These are phyloP conservation scores for Atta texana DNA, from an alignment of 1,140 invertebrate genomes.

Conservation along the genomic window DNA sequence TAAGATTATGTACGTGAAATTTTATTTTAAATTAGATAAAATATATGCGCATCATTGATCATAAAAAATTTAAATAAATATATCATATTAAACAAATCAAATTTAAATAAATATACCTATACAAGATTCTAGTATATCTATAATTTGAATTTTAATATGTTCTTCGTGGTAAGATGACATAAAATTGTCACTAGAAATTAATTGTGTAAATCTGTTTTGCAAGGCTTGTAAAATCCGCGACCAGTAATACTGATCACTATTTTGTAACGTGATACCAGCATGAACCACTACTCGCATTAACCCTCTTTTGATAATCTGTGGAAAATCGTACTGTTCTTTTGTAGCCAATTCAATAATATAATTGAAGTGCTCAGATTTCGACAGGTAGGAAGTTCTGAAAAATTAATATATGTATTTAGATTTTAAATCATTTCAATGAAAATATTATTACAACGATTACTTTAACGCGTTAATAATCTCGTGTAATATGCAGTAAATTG, in stretches of 20 bases:
- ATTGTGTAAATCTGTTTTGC: slow-evolving; percentile 87
- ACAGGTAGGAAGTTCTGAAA: slow-evolving; percentile 76
- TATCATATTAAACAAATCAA: neutral
- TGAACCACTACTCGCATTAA: slow-evolving; percentile 87
- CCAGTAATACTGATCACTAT: slow-evolving; percentile 85
- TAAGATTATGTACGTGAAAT: neutral
- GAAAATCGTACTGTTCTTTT: slow-evolving; percentile 85
- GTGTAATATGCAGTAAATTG: slow-evolving; percentile 13
- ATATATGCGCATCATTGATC: slow-evolving; percentile 16
- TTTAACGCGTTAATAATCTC: slow-evolving; percentile 19
- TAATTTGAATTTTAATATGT: slow-evolving; percentile 88
- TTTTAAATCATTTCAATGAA: slow-evolving; percentile 11
- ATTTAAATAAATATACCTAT: slow-evolving; percentile 84
- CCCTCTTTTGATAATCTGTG: slow-evolving; percentile 85
- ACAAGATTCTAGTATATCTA: slow-evolving; percentile 89
- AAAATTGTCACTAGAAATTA: slow-evolving; percentile 88
- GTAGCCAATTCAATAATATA: slow-evolving; percentile 84
- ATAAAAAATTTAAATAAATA: slow-evolving; percentile 19
- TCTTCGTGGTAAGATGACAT: slow-evolving; percentile 87
- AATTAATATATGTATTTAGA: slow-evolving; percentile 8
- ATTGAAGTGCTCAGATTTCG: slow-evolving; percentile 80
- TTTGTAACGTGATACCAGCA: slow-evolving; percentile 83
- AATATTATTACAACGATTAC: slow-evolving; percentile 15
- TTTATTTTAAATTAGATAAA: neutral
- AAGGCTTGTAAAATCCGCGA: slow-evolving; percentile 88